Conservation (phyloP, 1,140 invertebrate species). For the Drosophila hydei region DNA sequence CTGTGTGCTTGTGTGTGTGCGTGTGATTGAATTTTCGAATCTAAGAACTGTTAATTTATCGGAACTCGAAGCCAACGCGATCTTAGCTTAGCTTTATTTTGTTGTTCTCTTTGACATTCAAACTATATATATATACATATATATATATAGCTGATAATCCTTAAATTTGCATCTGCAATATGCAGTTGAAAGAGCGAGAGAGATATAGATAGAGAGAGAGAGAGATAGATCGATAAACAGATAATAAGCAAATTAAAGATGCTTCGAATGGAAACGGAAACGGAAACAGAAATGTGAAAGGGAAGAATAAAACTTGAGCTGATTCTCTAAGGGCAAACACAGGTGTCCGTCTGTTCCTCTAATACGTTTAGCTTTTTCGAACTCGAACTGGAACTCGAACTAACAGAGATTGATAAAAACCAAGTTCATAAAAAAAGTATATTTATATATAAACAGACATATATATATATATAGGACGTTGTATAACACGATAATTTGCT, state of each 20-base stretch:
- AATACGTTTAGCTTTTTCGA: neutral
- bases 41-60: neutral
- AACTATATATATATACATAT: conserved; percentile 2
- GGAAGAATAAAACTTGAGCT: neutral
- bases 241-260: conserved; percentile 13
- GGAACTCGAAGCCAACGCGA: neutral
- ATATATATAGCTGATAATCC: conserved; percentile 42
- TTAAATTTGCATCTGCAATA: conserved; percentile 62
- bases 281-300: conserved; percentile 21
- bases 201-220: conserved; percentile 17
- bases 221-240: conserved; percentile 6
- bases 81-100: neutral
- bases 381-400: neutral
- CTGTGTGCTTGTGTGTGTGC: conserved; percentile 26
- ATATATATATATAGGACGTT: conserved; percentile 42
- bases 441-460: neutral
- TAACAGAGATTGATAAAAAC: neutral
- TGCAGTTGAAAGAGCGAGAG: conserved; percentile 24
- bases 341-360: conserved; percentile 24
- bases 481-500: conserved; percentile 82
- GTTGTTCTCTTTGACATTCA: conserved; percentile 7
- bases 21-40: neutral
- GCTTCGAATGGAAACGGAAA: too few relatives aligned
- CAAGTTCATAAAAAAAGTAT: neutral
- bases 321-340: conserved; percentile 3